Evolutionary conservation across 2,797 vertebrate species (phyloP), one percentile per base, ranked within the genome.

Genomic region (Neosalanx taihuensis): DNA sequence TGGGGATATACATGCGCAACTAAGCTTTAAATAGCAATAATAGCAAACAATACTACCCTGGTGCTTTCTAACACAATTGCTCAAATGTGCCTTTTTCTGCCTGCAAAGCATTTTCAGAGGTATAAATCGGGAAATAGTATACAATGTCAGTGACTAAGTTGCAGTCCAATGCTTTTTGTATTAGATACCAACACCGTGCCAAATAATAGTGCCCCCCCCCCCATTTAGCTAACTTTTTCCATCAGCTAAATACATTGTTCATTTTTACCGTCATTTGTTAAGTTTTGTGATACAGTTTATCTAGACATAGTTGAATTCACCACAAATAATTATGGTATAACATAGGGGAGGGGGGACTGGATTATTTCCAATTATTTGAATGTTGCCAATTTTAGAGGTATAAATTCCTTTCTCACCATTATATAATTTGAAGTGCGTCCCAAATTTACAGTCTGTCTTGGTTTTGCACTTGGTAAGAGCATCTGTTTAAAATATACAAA

Each of bases 401-500:
- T 90, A 90, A 92, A 90, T n/a, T 60, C 23, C 30, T 60, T 26
- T 9, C 41, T 63, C 33, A 18, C 29, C 9, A 18, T 69, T 59
- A 69, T 15, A 69, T 31, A 20, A 57, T 69, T 26, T 83, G 86
- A 93, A 92, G 91, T 91, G 91, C 90, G 56, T 20, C 73, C 69
- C 71, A 29, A 59, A 72, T 83, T 88, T 84, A 90, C 87, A 92
- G 75, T 65, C 86, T 89, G 85, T 82, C 60, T 87, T 89, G 84
- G 7, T 12, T 81, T 58, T 87, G 83, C 87, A 84, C 88, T 60
- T 41, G 57, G 53, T n/a, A 81, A 91, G 90, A 90, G 90, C 89
- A 91, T 91, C 89, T 67, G 61, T 92, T 89, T 67, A 31, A 83
- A 88, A 71, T 81, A 86, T 89, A 73, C 88, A 83, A 91, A 90